These are phyloP conservation scores for Chlorodrepanis virens DNA, from an alignment of 2,113 vertebrate species.

Conservation along the genomic window DNA sequence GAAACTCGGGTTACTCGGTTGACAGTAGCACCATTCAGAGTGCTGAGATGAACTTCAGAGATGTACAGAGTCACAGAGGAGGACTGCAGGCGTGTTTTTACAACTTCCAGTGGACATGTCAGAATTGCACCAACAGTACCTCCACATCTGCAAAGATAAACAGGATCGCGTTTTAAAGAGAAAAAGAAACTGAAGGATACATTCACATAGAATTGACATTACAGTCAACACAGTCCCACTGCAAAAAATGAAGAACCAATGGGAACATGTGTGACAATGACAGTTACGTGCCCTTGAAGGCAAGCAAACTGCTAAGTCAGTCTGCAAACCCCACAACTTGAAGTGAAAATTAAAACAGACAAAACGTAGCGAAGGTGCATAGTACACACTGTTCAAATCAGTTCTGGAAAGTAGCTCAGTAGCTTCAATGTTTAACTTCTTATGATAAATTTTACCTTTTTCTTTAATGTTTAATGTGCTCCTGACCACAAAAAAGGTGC, in stretches of 20 bases:
- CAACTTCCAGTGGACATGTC: constrained; percentile 98
- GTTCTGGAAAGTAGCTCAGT: neutral
- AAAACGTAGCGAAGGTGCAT: neutral
- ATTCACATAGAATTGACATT: neutral
- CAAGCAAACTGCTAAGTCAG: neutral
- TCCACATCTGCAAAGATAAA: constrained; percentile 82
- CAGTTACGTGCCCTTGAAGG: neutral
- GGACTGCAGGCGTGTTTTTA: constrained; percentile 96
- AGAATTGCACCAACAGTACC: constrained; percentile 97
- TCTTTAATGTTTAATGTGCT: neutral
- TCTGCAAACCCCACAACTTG: neutral
- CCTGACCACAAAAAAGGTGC: neutral
- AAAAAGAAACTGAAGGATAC: neutral
- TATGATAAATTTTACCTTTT: neutral
- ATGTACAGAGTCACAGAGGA: constrained; percentile 92
- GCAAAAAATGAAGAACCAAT: neutral
- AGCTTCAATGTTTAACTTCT: constrained; percentile 38
- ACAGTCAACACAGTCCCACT: neutral
- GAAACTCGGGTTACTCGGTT: constrained; percentile 84
- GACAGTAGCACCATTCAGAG: constrained; percentile 86
- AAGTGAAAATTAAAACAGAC: neutral
- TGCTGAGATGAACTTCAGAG: constrained; percentile 93
- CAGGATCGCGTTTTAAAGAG: neutral
- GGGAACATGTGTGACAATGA: rapidly evolving
- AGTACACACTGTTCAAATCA: neutral